phyloP scores from a whole-genome alignment of 2,797 vertebrate genomes.

The Odontamblyopus rebecca region DNA sequence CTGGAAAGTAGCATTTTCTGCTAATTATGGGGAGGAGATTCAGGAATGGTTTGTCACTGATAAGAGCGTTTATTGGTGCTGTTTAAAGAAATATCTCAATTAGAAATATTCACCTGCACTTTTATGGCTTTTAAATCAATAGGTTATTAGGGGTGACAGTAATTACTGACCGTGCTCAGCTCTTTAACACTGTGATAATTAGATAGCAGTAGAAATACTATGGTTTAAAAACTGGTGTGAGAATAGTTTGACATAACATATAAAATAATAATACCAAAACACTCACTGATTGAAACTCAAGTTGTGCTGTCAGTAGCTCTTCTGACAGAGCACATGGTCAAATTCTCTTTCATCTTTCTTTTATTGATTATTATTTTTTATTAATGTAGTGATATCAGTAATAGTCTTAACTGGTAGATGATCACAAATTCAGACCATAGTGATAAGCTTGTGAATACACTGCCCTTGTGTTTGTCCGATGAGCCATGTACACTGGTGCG shows the following conservation, averaged over 20 bases:
- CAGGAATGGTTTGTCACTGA: constrained; percentile 47
- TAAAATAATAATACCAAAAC: background rate
- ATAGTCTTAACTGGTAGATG: background rate
- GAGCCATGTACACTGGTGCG: constrained; percentile 49
- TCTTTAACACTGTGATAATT: background rate
- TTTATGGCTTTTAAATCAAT: constrained; percentile 16
- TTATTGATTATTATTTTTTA: background rate
- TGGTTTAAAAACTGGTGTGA: background rate
- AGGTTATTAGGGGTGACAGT: background rate
- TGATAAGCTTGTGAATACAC: constrained; percentile 26
- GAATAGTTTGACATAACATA: background rate
- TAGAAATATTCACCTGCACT: background rate
- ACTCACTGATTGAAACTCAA: too few species aligned
- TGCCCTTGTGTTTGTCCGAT: constrained; percentile 59
- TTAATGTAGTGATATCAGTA: background rate
- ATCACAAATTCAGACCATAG: constrained; percentile 1
- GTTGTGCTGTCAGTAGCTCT: background rate
- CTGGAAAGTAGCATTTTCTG: constrained; percentile 66
- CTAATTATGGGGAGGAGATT: constrained; percentile 59
- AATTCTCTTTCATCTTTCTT: background rate
- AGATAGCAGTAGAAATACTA: background rate
- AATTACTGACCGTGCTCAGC: background rate
- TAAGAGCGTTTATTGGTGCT: constrained; percentile 23
- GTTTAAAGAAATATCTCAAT: constrained; percentile 1
- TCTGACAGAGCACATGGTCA: background rate